Base-by-base conservation (phyloP, 2,113 vertebrate species). In the Macquaria ambigua region DNA sequence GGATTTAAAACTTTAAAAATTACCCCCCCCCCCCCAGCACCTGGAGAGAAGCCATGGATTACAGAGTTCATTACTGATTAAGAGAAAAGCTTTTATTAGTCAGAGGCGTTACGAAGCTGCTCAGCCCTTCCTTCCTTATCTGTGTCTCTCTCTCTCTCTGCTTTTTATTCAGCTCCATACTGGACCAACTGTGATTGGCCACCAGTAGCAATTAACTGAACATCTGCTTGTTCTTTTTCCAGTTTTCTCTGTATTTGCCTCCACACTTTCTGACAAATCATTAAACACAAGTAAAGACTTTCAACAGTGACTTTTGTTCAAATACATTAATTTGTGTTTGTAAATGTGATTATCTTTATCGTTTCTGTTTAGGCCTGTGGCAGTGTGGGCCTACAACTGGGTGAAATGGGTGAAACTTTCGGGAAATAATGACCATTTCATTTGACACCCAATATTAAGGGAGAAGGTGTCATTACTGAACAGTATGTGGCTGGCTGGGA, bases 51-150 rank as follows among this genome's bases (percentile, higher is more conserved):
- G 72, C 59, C 64, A 64, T 31, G 53, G 80, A 84, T 76, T 74
- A 82, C 43, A 75, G 76, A 80, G 86, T 74, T 93, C 77, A 87
- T 77, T 74, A 43, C 62, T 55, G 82, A 85, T 90, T 83, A 79
- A 87, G 70, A 87, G 66, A 74, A 86, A 88, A 75, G 88, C 76
- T 91, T 79, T 74, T 63, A 79, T 74, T 70, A 81, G 71, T 80
- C 37, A 18, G 80, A 75, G 56, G 31, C 39, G 14, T 81, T 18
- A 56, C 37, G 31, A 59, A 79, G 81, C 75, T 16, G 50, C 73
- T 86, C 76, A 23, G n/a, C 9, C 43, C 6, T 50, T 31, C 28
- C 28, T 31, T 34, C n/a, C n/a, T 79, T 73, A 69, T 82, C 71
- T 79, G 50, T 48, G 8, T 68, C n/a, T 63, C n/a, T 37, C 39